Conservation (phyloP, 1,140 invertebrate species). For the Zeugodacus cucurbitae region DNA sequence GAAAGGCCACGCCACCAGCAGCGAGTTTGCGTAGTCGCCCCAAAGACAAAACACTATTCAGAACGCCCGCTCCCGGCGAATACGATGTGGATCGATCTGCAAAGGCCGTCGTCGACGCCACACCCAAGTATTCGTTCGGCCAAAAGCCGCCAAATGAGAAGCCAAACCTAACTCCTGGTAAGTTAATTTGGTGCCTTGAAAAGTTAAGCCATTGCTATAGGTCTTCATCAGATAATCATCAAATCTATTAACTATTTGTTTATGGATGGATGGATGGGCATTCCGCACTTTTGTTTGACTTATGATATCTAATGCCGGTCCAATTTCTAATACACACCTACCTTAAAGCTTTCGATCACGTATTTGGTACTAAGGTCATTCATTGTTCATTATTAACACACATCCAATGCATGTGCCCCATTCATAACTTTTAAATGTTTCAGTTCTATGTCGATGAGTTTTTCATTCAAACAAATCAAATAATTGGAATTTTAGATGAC, state of each 20-base stretch:
- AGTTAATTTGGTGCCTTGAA: conserved; percentile 42
- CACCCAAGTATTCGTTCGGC: conserved; percentile 75
- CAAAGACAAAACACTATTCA: conserved; percentile 76
- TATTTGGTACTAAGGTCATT: background rate
- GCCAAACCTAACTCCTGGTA: conserved; percentile 66
- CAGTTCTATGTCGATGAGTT: background rate
- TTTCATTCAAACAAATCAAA: background rate
- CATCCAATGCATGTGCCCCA: background rate
- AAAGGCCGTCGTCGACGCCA: conserved; percentile 73
- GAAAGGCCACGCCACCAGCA: conserved; percentile 73
- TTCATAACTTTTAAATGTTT: background rate
- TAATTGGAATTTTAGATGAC: background rate
- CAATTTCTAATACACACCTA: background rate
- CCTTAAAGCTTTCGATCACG: background rate
- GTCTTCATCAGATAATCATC: background rate
- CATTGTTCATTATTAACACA: background rate
- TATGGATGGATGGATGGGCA: conserved; percentile 22
- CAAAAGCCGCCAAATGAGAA: conserved; percentile 58
- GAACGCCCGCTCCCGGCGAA: conserved; percentile 85
- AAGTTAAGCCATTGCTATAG: background rate
- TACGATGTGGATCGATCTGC: conserved; percentile 82
- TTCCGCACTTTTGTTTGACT: background rate
- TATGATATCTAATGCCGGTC: too few relatives aligned
- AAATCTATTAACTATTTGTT: background rate
- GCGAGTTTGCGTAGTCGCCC: conserved; percentile 81